Evolutionary conservation across 1,140 invertebrate genomes (phyloP).

Genomic region (Tribolium castaneum): DNA sequence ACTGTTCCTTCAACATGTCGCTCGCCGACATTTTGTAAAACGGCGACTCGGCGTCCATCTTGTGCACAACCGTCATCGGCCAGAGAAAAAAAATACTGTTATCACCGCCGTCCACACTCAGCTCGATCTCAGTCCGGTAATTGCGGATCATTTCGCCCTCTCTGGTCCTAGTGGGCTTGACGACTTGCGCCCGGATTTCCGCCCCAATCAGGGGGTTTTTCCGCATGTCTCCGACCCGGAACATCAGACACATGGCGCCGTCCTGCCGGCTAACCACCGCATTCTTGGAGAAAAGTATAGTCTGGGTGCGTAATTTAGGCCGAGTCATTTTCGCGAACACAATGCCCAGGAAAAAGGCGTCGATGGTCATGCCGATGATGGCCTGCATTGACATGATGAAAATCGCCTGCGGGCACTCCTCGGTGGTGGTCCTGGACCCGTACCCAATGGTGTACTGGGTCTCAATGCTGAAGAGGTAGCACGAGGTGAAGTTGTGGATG

Average conservation of each 20-base stretch:
- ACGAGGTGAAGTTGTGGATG: conserved; percentile 85
- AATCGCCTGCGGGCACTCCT: conserved; percentile 96
- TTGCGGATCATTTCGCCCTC: conserved; percentile 89
- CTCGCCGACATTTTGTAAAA: conserved; percentile 88
- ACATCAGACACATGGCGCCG: conserved; percentile 92
- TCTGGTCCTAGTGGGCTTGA: conserved; percentile 87
- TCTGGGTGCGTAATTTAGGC: conserved; percentile 96
- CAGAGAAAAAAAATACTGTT: conserved; percentile 93
- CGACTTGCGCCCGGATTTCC: conserved; percentile 89
- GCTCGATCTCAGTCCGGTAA: conserved; percentile 75
- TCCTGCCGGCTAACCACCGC: conserved; percentile 94
- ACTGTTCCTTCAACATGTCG: conserved; percentile 88
- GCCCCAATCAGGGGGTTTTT: conserved; percentile 98
- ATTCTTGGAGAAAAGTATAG: conserved; percentile 93
- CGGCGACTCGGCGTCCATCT: conserved; percentile 82
- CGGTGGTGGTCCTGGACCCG: conserved; percentile 80
- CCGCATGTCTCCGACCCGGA: conserved; percentile 97
- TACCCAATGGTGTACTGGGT: conserved; percentile 92
- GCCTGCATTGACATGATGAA: conserved; percentile 98
- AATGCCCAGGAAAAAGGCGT: conserved; percentile 82
- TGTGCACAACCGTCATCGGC: conserved; percentile 88
- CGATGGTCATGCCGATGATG: conserved; percentile 89
- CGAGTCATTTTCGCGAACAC: conserved; percentile 93
- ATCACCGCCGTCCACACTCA: conserved; percentile 70
- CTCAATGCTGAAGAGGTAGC: conserved; percentile 92